Evolutionary conservation across 92 coral and sea anemone species (phyloP), one percentile per base, ranked within the genome.

Genomic region (Diadumene lineata): DNA sequence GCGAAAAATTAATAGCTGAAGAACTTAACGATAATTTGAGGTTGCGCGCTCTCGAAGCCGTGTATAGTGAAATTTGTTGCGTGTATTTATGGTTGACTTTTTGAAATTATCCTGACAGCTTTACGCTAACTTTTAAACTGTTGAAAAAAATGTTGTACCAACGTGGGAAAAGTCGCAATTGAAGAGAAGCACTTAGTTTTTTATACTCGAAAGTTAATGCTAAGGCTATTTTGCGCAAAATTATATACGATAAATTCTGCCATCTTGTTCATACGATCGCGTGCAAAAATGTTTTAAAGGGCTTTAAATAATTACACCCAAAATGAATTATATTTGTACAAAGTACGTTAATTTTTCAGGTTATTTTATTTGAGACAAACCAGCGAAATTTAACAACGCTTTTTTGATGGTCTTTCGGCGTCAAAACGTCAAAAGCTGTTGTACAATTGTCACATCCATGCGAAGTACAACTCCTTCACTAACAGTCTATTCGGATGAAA

Each of bases 1-100:
- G 56, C 18, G 51, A 70, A 56, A 56, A 70, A 72, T 21, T 72
- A 21, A 33, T 56, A 30, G 77, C 38, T 72, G 77, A 72, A 72
- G 77, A 72, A 72, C 77, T 21, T 72, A 72, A 72, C 66, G 77
- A 72, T 72, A 72, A 72, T 72, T 72, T 72, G 77, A 72, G 77
- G 77, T 72, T 43, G 65, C n/a, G 32, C 43, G n/a, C 43, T 56
- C 77, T 72, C 66, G 66, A 72, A 30, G 11, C 18, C n/a, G n/a
- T 26, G 46, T 16, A 56, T 18, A 29, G 62, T 56, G 66, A 56
- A 72, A 33, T 34, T 17, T 50, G 62, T 58, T 38, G 13, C 33
- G 69, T 64, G 22, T 17, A 64, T 66, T 16, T 24, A 28, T 33
- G 30, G 69, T 34, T 30, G 11, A 34, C 71, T 34, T 32, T 13